phyloP scores from a whole-genome alignment of 2,797 vertebrate species.

The Microhierax caerulescens region DNA sequence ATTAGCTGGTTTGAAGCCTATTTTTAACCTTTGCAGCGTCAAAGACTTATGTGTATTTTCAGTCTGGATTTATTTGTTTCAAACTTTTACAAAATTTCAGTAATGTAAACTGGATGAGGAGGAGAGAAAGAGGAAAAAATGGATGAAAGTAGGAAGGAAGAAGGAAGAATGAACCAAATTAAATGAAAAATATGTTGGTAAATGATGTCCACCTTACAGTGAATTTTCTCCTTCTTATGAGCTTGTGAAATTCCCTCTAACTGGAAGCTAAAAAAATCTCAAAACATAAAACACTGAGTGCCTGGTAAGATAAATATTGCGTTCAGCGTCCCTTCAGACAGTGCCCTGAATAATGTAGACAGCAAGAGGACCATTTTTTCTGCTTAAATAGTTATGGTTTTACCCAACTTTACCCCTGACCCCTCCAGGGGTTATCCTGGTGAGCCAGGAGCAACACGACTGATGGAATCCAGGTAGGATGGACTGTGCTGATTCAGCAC shows the following conservation, averaged over 20 bases:
- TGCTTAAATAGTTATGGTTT: not conserved
- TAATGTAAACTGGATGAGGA: not conserved
- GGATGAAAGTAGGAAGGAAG: not conserved
- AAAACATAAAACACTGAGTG: not conserved
- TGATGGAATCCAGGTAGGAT: not conserved
- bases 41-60: slow-evolving; percentile 44
- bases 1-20: slow-evolving; percentile 68
- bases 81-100: slow-evolving; percentile 45
- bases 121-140: not conserved
- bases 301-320: not conserved
- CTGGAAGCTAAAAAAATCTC: not conserved
- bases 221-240: not conserved
- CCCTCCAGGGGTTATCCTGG: not conserved
- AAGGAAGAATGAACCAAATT: not conserved
- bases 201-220: not conserved
- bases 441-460: not conserved
- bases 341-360: not conserved
- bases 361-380: not conserved
- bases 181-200: not conserved
- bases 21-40: slow-evolving; percentile 68
- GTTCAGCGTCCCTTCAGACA: not conserved
- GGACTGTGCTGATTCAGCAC: not conserved
- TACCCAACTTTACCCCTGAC: not conserved
- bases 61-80: slow-evolving; percentile 51
- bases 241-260: not conserved